A percentile compares a stretch with the other conserved stretches of the same genome.
Conservation (phyloP, 2,113 vertebrate genomes). For the Ahaetulla prasina region DNA sequence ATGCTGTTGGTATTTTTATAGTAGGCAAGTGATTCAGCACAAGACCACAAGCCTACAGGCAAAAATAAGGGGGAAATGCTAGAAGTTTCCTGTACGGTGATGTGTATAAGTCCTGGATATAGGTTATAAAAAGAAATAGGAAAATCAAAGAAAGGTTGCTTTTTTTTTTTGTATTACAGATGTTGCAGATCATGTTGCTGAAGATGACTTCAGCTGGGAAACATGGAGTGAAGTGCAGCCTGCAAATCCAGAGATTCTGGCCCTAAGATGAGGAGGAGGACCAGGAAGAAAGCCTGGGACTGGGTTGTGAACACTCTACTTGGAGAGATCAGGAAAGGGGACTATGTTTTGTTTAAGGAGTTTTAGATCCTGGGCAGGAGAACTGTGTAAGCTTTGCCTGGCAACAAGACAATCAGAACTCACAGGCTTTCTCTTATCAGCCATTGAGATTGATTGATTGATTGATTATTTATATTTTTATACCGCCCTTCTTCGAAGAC, state of each 20-base stretch:
- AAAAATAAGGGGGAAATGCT: background rate
- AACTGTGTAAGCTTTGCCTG: background rate
- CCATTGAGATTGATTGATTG: no score
- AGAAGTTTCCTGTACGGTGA: no score
- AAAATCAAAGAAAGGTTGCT: no score
- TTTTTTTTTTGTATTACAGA: no score
- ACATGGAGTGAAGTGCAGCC: no score
- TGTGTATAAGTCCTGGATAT: background rate
- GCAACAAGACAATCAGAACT: no score
- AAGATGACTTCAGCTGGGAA: background rate
- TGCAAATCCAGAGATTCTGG: background rate
- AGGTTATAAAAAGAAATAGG: background rate
- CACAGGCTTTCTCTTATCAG: no score
- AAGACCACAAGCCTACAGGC: background rate
- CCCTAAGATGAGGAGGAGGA: background rate
- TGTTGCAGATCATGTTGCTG: background rate
- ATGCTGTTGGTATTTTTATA: background rate
- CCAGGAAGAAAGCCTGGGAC: background rate
- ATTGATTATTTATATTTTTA: no score
- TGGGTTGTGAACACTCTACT: background rate
- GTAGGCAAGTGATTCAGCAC: background rate
- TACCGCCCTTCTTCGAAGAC: no score
- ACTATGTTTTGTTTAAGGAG: background rate
- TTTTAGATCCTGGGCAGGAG: background rate
- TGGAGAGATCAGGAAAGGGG: background rate